Percentiles rank a stretch among this genome's conserved stretches.
Evolutionary conservation across 2,888 invertebrate species (phyloP).

Genomic region (Andrena praecox): DNA sequence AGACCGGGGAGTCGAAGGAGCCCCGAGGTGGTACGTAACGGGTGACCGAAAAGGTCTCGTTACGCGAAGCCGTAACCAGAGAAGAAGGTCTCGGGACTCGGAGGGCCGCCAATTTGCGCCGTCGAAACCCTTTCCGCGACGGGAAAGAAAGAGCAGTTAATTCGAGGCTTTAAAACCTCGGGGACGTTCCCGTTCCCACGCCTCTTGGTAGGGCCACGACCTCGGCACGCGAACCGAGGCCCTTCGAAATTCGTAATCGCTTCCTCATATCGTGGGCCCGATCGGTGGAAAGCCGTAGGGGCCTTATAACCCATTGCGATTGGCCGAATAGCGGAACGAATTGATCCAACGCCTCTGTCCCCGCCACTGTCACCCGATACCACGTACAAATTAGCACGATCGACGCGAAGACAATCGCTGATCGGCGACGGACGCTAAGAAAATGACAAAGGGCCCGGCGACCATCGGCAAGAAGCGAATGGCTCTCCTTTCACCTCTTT

Average conservation of each 20-base stretch:
- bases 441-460: slow-evolving; percentile 29
- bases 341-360: not conserved
- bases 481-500: slow-evolving; percentile 43
- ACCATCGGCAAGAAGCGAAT: slow-evolving; percentile 18
- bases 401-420: slow-evolving; percentile 35
- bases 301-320: slow-evolving; percentile 10
- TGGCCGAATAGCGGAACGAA: slow-evolving; percentile 8
- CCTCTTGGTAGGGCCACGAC: slow-evolving; percentile 68
- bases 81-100: slow-evolving; percentile 27
- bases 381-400: slow-evolving; percentile 23
- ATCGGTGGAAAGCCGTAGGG: not conserved
- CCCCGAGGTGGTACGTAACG: not conserved
- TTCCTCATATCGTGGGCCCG: slow-evolving; percentile 33
- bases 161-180: slow-evolving; percentile 74
- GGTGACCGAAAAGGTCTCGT: slow-evolving; percentile 55
- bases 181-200: slow-evolving; percentile 78
- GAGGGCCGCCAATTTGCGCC: slow-evolving; percentile 60
- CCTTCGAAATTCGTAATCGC: slow-evolving; percentile 54
- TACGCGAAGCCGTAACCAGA: slow-evolving; percentile 47
- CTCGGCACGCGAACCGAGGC: slow-evolving; percentile 74
- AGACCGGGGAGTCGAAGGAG: not conserved
- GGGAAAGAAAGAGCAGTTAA: slow-evolving; percentile 74
- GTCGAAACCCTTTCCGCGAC: slow-evolving; percentile 58
- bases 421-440: not conserved
- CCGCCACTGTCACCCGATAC: not conserved